phyloP scores from a whole-genome alignment of 2,113 vertebrate genomes.

The Syngnathus scovelli region DNA sequence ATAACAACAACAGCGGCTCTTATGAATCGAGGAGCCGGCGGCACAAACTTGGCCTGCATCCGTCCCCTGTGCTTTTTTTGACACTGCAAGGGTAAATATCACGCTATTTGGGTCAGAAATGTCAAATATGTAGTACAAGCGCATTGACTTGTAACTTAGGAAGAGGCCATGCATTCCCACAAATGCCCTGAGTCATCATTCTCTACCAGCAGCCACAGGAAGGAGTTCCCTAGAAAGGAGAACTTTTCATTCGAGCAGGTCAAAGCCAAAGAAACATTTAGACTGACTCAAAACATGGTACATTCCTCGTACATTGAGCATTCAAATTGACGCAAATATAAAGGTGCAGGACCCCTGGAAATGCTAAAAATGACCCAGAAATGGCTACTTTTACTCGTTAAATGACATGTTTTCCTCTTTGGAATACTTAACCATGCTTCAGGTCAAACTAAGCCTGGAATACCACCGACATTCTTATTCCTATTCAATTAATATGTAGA shows the following conservation, averaged over 20 bases:
- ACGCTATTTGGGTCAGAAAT: neutral
- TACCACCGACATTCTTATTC: neutral
- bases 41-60: too few relatives aligned
- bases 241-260: neutral
- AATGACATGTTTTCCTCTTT: too few relatives aligned
- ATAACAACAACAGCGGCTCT: too few relatives aligned
- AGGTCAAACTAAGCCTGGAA: neutral
- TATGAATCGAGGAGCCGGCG: too few relatives aligned
- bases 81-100: too few relatives aligned
- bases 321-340: too few relatives aligned
- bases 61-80: too few relatives aligned
- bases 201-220: neutral
- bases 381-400: too few relatives aligned
- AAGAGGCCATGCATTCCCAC: neutral
- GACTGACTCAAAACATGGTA: neutral
- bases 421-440: too few relatives aligned
- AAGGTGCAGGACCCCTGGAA: too few relatives aligned
- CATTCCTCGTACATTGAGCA: neutral
- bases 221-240: neutral
- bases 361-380: too few relatives aligned
- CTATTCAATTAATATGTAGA: neutral
- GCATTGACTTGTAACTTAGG: neutral
- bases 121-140: neutral
- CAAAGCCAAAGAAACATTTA: neutral
- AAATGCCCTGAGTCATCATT: neutral